Base-by-base conservation (phyloP, 2,113 vertebrate genomes). In the Coptodon rendalli region DNA sequence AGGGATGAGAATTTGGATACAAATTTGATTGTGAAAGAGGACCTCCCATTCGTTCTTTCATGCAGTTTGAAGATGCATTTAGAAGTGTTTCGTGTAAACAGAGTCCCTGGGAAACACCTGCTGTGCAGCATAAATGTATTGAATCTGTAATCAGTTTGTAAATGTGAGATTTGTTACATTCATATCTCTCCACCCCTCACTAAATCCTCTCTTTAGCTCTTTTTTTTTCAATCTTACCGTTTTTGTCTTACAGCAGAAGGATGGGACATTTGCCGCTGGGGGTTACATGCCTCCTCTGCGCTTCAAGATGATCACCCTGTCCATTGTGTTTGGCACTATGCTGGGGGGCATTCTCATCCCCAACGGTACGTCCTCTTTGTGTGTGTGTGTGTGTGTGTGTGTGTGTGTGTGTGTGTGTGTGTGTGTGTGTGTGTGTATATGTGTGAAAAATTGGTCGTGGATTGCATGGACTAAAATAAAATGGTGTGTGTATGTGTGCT, bases 261-360 rank as follows among this genome's bases (percentile, higher is more conserved):
- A 99, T 0, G 98, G 98, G 85, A 99, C 99, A 36, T 99, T 99
- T 4, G 97, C 98, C 1, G 97, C 99, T 0, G 98, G 98, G 27
- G 98, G 99, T 29, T 99, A 99, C 92, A 99, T 99, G 98, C 98
- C 99, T 6, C 98, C 99, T 0, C 96, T 99, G n/a, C 97, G 98
- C 9, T 99, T 99, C 95, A 99, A 99, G 92, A 97, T 95, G 86
- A 97, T 99, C 93, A 99, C 99, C 0, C 91, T 99, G 81, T 96
- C 95, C 3, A 97, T 99, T 2, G 99, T 99, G 76, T 99, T 99
- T 79, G 98, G 98, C 87, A 99, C 99, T 94, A 99, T 99, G 99
- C 92, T 99, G 2, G 98, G 98, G 45, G 98, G 98, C 89, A 98
- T 99, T 95, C 96, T 99, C 95, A 99, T 99, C 91, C 99, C 98